Conservation (phyloP, 2,888 invertebrate species). For the Drosophila formosana region DNA sequence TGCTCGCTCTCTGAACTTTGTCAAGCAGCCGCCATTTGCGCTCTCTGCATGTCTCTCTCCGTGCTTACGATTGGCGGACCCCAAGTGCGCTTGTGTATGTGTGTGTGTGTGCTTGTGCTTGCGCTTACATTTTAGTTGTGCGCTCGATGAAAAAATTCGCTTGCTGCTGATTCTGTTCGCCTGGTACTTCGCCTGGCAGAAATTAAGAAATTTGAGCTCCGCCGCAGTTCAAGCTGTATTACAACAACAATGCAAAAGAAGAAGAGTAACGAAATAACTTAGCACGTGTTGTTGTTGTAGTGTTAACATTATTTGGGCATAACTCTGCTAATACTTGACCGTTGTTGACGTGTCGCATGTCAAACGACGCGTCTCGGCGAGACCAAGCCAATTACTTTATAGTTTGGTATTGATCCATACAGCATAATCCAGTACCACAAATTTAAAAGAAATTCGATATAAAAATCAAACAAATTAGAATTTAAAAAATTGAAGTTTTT, state of each 20-base stretch:
- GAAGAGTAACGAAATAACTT: background rate
- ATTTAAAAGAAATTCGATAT: background rate
- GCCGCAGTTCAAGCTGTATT: background rate
- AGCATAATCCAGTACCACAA: background rate
- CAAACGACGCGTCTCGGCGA: background rate
- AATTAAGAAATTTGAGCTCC: conserved; percentile 14
- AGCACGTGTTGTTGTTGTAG: background rate
- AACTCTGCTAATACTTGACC: background rate
- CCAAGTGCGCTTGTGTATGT: background rate
- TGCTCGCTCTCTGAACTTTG: background rate
- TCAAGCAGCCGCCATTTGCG: background rate
- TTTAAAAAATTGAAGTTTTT: background rate
- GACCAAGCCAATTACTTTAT: background rate
- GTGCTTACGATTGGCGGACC: background rate
- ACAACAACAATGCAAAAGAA: background rate
- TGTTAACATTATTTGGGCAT: background rate
- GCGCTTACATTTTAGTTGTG: conserved; percentile 3
- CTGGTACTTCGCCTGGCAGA: background rate
- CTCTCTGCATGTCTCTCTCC: background rate
- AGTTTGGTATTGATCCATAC: background rate
- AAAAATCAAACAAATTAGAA: background rate
- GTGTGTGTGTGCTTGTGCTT: background rate
- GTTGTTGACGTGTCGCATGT: background rate
- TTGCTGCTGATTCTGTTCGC: conserved; percentile 3
- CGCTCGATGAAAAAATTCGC: background rate